These are phyloP conservation scores for Marronus borbonicus DNA, from an alignment of 2,888 invertebrate species.

Conservation along the genomic window DNA sequence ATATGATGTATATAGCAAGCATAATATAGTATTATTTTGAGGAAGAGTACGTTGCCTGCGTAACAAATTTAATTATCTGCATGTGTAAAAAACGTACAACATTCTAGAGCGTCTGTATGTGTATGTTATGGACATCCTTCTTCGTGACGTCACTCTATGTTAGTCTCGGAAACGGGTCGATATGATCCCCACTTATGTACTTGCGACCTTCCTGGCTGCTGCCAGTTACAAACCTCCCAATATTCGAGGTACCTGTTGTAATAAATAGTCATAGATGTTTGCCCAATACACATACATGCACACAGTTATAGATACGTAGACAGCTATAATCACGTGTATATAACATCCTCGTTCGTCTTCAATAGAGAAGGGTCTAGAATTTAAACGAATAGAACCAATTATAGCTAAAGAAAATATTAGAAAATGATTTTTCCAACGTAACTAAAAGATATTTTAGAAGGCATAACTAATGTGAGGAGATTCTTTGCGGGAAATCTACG, in stretches of 20 bases:
- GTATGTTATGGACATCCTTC: slow-evolving; percentile 41
- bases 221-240: slow-evolving; percentile 54
- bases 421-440: too few species aligned
- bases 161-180: slow-evolving; percentile 55
- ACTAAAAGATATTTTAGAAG: too few species aligned
- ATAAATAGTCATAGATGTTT: slow-evolving; percentile 30
- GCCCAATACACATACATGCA: too few species aligned
- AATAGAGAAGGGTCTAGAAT: too few species aligned
- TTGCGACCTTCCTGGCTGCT: slow-evolving; percentile 53
- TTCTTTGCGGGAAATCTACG: background rate
- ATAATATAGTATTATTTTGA: background rate
- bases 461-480: too few species aligned
- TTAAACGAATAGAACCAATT: too few species aligned
- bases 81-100: slow-evolving; percentile 21
- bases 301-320: too few species aligned
- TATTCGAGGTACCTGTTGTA: slow-evolving; percentile 42
- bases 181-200: slow-evolving; percentile 54
- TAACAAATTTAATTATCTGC: slow-evolving; percentile 18
- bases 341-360: too few species aligned
- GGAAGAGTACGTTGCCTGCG: background rate
- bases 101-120: slow-evolving; percentile 15
- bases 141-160: slow-evolving; percentile 57
- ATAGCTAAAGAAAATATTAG: too few species aligned
- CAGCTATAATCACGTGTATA: too few species aligned
- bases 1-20: background rate